Evolutionary conservation across 2,113 vertebrate species (phyloP), one percentile per base, ranked within the genome.

Genomic region (Eclectus roratus): DNA sequence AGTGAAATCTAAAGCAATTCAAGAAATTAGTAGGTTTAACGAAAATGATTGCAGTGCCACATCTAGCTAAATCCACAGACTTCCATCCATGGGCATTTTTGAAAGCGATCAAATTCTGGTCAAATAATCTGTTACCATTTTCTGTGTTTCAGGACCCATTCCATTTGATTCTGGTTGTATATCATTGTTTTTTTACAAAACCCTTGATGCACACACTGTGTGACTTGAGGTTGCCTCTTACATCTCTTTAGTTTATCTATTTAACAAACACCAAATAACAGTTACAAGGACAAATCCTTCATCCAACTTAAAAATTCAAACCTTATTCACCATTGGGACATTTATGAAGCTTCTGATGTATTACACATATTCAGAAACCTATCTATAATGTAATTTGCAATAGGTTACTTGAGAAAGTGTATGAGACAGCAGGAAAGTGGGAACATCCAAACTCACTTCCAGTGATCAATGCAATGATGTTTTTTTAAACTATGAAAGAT

Each of bases 401-500:
- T 18, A 69, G 71, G 65, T 86, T 80, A 85, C 79, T 70, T 89
- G 20, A 33, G 15, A 86, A 88, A 93, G 12, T 50, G 6, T 31
- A 87, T 69, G 53, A 94, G 46, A 56, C 12, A 78, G 44, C 23
- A 85, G 39, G n/a, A 41, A 82, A 53, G 13, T 39, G 31, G 14
- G 13, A 49, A 84, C 29, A 81, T 47, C 35, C 70, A 83, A 88
- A 85, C 13, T 74, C 28, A 60, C 29, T 77, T 69, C n/a, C 63
- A 63, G 56, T 89, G 68, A 93, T 86, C 74, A 82, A 39, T 31
- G 6, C 29, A 91, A 52, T 69, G 14, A 72, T 49, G 39, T 61
- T 96, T 91, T 77, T 87, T 58, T 65, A 44, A 94, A 46, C 11
- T 92, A 72, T 91, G 39, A 92, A 74, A 83, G 29, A 87, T 85